Base-by-base conservation (phyloP, 2,888 invertebrate genomes). In the Malthinus seriepunctatus region DNA sequence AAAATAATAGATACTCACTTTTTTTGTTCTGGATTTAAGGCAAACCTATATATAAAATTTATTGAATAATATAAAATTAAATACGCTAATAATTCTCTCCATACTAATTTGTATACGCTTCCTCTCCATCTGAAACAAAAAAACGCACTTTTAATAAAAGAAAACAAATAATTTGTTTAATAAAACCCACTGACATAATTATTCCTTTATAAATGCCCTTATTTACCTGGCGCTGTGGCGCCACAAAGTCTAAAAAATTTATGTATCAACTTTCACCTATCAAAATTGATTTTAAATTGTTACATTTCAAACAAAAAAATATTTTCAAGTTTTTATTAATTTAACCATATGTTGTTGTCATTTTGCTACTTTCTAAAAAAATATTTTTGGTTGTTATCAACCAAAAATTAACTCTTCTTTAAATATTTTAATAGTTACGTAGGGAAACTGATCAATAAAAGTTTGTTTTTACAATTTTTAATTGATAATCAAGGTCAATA, bases 101-200 rank as follows among this genome's bases (percentile, higher is more conserved):
- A 96, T 65, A 96, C 89, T 77, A 96, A 81, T 85, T 96, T 96
- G 85, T 96, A 96, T 38, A 96, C 94, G 77, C 95, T 95, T 72
- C 95, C 95, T 75, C 90, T 85, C 96, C 96, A 96, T 86, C 95
- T 94, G 87, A 51, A 84, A 86, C 70, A 71, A 73, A 76, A 74
- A 46, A 12, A 60, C 23, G 2, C 23, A 23, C 2, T 23, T n/a
- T n/a, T 37, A 10, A 9, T 6, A 7, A n/a, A 4, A 38, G 8
- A 12, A 38, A 38, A 38, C 11, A 12, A 38, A 12, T 15, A 12
- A 38, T 38, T 38, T 14, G 15, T 44, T n/a, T n/a, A n/a, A n/a
- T n/a, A 44, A 35, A 23, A 23, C 23, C 23, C 23, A 23, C 23
- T 23, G 23, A 23, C 23, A 35, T 10, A 33, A 33, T 7, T 3